These are phyloP conservation scores for Diadophis punctatus DNA, from an alignment of 2,113 vertebrate species.

Conservation along the genomic window DNA sequence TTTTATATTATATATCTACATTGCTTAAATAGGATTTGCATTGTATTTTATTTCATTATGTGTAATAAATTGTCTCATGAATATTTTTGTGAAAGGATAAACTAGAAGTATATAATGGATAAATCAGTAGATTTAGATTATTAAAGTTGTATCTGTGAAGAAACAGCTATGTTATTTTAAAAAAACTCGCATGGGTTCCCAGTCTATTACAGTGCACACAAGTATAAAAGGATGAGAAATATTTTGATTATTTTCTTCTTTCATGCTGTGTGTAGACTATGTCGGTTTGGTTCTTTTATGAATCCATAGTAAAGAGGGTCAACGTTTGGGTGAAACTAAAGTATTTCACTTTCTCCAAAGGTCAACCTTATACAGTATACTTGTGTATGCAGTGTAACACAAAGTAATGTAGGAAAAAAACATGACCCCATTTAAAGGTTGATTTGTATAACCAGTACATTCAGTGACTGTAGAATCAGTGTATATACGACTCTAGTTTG, in stretches of 20 bases:
- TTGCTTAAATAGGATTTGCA: background rate
- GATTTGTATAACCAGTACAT: slow-evolving; percentile 56
- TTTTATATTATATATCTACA: background rate
- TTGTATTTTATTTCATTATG: background rate
- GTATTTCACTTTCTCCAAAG: slow-evolving; percentile 38
- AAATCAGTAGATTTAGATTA: background rate
- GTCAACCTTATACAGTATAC: slow-evolving; percentile 46
- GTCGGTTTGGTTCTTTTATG: slow-evolving; percentile 37
- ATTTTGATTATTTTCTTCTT: background rate
- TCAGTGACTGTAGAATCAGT: slow-evolving; percentile 50
- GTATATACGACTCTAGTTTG: slow-evolving; percentile 45
- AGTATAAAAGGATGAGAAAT: background rate
- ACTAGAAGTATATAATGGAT: background rate
- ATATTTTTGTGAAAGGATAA: background rate
- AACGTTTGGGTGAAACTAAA: slow-evolving; percentile 26
- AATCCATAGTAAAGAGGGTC: slow-evolving; percentile 37
- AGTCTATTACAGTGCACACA: slow-evolving; percentile 5
- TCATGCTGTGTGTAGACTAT: slow-evolving; percentile 27
- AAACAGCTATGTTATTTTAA: slow-evolving; percentile 22
- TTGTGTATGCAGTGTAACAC: slow-evolving; percentile 50
- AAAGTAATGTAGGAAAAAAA: slow-evolving; percentile 59
- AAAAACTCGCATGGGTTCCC: slow-evolving; percentile 24
- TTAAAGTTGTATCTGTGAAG: background rate
- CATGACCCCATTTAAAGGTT: slow-evolving; percentile 58
- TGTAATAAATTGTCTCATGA: background rate